Percentiles rank a stretch among this genome's conserved stretches.
phyloP scores from a whole-genome alignment of 2,113 vertebrate species.

The Malurus melanocephalus region DNA sequence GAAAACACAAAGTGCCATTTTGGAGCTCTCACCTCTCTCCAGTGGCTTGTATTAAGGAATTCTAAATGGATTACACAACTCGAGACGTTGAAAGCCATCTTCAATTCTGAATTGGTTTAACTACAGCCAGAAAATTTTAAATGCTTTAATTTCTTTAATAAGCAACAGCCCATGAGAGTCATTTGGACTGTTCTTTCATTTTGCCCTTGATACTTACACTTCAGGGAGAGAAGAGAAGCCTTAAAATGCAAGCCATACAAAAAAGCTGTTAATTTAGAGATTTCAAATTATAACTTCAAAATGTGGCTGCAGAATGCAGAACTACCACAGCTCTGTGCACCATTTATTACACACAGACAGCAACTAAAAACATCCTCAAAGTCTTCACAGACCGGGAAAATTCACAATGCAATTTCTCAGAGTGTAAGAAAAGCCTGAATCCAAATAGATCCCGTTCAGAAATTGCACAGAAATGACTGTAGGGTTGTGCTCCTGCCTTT shows the following conservation, averaged over 20 bases:
- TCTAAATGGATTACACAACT: background rate
- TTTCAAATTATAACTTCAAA: background rate
- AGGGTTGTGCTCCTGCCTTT: background rate
- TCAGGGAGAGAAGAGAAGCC: background rate
- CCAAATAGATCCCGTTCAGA: background rate
- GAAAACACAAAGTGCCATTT: background rate
- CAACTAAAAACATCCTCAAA: background rate
- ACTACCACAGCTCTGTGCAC: background rate
- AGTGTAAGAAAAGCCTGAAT: background rate
- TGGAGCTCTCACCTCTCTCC: background rate
- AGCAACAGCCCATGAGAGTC: background rate
- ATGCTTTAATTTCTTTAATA: slow-evolving; percentile 22
- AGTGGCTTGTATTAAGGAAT: background rate
- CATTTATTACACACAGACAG: background rate
- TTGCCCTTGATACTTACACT: background rate
- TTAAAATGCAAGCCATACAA: background rate
- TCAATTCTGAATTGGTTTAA: slow-evolving; percentile 5
- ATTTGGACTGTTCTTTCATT: background rate
- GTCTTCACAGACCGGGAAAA: background rate
- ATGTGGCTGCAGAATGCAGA: background rate
- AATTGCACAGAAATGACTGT: background rate
- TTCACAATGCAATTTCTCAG: background rate
- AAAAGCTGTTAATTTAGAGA: background rate
- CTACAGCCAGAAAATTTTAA: slow-evolving; percentile 9
- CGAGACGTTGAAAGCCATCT: background rate